Evolutionary conservation across 2,888 invertebrate species (phyloP).

Genomic region (Phytoseiulus persimilis): DNA sequence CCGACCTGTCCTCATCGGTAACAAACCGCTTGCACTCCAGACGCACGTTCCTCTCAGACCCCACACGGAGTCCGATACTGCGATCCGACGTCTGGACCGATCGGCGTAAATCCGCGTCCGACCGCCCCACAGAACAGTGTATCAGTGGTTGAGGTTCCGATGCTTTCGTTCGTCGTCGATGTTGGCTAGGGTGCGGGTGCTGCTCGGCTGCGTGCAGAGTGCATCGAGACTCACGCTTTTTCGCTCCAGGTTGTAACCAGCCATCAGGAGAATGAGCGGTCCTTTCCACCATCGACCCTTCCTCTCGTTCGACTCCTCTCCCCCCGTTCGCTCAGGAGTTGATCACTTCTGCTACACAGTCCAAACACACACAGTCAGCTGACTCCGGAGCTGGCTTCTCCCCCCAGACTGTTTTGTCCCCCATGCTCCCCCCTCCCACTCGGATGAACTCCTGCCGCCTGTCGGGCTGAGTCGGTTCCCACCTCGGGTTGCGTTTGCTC

Average conservation of each 20-base stretch:
- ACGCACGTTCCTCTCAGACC: not conserved
- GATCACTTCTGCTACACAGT: not conserved
- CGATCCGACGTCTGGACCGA: not conserved
- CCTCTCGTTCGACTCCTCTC: not conserved
- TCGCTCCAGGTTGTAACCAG: constrained; percentile 5
- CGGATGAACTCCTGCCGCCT: not conserved
- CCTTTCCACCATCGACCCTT: not conserved
- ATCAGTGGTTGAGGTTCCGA: not conserved
- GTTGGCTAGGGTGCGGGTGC: not conserved
- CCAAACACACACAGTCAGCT: not conserved
- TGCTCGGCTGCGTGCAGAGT: not conserved
- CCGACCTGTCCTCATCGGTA: not conserved
- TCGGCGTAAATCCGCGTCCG: not conserved
- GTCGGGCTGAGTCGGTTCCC: not conserved
- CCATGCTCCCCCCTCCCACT: not conserved
- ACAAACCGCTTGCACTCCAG: not conserved
- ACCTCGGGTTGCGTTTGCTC: not conserved
- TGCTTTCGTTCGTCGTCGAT: not conserved
- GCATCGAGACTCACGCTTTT: not conserved
- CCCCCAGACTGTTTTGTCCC: not conserved
- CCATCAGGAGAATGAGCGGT: not conserved
- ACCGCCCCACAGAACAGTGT: not conserved
- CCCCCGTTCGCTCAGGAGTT: not conserved
- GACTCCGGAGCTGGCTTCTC: not conserved
- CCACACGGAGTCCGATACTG: not conserved